phyloP scores from a whole-genome alignment of 2,797 vertebrate genomes.

The Sebastes nivosus region DNA sequence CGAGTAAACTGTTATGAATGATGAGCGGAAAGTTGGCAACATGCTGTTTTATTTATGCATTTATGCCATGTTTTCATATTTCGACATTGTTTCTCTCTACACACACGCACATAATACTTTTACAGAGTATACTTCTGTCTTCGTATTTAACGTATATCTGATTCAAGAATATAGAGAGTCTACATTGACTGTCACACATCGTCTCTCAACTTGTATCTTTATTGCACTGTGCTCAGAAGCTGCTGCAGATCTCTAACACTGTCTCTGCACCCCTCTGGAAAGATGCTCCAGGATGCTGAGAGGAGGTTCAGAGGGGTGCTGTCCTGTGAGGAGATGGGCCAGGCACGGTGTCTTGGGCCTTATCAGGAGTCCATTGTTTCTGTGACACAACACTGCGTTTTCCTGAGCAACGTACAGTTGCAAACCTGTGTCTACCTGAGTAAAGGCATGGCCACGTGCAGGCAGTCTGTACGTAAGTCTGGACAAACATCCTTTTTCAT shows the following conservation, averaged over 20 bases:
- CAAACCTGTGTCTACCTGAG: conserved; percentile 91
- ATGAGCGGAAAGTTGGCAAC: conserved; percentile 81
- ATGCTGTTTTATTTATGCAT: conserved; percentile 64
- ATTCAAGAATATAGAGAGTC: neutral
- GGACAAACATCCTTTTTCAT: conserved; percentile 37
- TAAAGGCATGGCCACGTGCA: conserved; percentile 88
- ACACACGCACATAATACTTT: neutral
- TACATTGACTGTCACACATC: neutral
- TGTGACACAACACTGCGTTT: conserved; percentile 88
- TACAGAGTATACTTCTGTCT: neutral
- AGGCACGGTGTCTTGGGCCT: conserved; percentile 64
- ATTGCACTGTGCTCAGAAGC: conserved; percentile 35
- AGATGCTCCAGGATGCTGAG: conserved; percentile 88
- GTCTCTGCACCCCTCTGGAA: conserved; percentile 65
- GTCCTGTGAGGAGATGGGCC: conserved; percentile 81
- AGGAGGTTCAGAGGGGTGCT: conserved; percentile 85
- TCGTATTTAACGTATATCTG: neutral
- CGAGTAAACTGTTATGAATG: conserved; percentile 80
- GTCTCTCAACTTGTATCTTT: conserved; percentile 5
- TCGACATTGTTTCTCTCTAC: conserved; percentile 28
- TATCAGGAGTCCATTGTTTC: conserved; percentile 86
- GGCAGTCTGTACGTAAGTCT: conserved; percentile 93
- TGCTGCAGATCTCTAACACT: conserved; percentile 43
- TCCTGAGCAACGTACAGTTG: conserved; percentile 89
- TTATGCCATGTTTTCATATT: conserved; percentile 43